Conservation (phyloP, 2,888 invertebrate genomes). For the Exocentrus adspersus region DNA sequence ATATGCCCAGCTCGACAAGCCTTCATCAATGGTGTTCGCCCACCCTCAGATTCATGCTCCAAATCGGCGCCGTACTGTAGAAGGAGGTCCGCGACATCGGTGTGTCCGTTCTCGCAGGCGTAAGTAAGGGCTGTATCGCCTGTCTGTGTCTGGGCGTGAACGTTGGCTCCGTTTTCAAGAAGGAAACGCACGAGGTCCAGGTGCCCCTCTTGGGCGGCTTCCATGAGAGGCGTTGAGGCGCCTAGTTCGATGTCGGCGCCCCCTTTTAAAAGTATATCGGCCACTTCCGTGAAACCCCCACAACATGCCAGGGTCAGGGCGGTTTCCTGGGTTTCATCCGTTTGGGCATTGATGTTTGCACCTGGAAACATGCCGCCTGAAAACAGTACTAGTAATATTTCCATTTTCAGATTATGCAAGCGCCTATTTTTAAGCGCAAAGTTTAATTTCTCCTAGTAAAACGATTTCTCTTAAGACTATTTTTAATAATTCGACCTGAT, state of each 20-base stretch:
- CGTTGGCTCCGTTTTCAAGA: conserved; percentile 86
- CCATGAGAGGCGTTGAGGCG: conserved; percentile 97
- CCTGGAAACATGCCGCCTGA: conserved; percentile 30
- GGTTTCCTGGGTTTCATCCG: conserved; percentile 98
- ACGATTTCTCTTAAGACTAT: too few species aligned
- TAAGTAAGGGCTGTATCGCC: conserved; percentile 78
- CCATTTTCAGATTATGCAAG: too few species aligned
- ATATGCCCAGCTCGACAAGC: conserved; percentile 96
- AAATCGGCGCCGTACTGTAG: conserved; percentile 90
- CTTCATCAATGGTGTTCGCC: conserved; percentile 98
- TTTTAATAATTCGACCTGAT: too few species aligned
- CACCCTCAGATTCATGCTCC: conserved; percentile 95
- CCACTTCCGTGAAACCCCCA: conserved; percentile 94
- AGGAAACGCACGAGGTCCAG: conserved; percentile 91
- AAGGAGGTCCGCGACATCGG: conserved; percentile 93
- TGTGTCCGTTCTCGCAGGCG: conserved; percentile 99
- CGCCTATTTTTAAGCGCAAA: too few species aligned
- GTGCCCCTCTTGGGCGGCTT: conserved; percentile 94
- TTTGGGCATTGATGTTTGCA: conserved; percentile 97
- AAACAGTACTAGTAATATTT: not conserved
- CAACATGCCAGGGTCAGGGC: conserved; percentile 94
- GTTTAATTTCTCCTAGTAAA: too few species aligned
- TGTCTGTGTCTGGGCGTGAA: conserved; percentile 93
- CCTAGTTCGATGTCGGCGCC: conserved; percentile 96
- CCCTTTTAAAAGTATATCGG: conserved; percentile 93